These are phyloP conservation scores for Ophiothrix spiculata DNA, from an alignment of 35 echinoderm and acorn worm species.

Conservation along the genomic window DNA sequence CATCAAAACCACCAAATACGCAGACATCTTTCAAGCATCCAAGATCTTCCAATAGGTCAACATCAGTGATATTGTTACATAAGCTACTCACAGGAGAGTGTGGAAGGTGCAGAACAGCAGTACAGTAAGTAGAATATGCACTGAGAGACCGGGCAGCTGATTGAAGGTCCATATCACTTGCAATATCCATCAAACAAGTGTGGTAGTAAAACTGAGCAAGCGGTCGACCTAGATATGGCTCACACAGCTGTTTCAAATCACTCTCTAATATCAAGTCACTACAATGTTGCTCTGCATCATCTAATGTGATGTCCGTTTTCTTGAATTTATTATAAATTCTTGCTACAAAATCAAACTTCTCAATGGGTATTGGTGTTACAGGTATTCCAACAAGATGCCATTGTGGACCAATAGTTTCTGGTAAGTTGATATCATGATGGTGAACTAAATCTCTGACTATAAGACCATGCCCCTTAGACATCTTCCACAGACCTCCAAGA, in stretches of 20 bases:
- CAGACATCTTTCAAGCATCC: constrained; percentile 58
- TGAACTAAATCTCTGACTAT: constrained; percentile 30
- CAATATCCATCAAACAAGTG: constrained; percentile 57
- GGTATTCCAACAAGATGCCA: constrained; percentile 58
- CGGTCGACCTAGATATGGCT: constrained; percentile 35
- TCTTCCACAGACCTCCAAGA: constrained; percentile 75
- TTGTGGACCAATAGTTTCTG: constrained; percentile 31
- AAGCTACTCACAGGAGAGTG: constrained; percentile 44
- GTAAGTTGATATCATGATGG: constrained; percentile 31
- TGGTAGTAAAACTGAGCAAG: constrained; percentile 61
- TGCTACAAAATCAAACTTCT: constrained; percentile 30
- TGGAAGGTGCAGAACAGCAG: constrained; percentile 43
- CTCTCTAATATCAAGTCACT: constrained; percentile 35
- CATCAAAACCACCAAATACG: constrained; percentile 54
- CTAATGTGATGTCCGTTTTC: neutral
- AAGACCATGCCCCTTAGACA: constrained; percentile 51
- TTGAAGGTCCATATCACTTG: constrained; percentile 3
- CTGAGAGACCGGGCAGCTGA: constrained; percentile 13
- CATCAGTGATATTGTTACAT: constrained; percentile 50
- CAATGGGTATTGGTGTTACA: neutral
- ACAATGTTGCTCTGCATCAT: constrained; percentile 50
- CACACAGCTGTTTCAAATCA: constrained; percentile 37
- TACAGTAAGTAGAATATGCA: constrained; percentile 57
- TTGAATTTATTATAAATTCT: constrained; percentile 51
- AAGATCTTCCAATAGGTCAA: constrained; percentile 39